Conservation (phyloP, 2,888 invertebrate species). For the Tinea semifulvella region DNA sequence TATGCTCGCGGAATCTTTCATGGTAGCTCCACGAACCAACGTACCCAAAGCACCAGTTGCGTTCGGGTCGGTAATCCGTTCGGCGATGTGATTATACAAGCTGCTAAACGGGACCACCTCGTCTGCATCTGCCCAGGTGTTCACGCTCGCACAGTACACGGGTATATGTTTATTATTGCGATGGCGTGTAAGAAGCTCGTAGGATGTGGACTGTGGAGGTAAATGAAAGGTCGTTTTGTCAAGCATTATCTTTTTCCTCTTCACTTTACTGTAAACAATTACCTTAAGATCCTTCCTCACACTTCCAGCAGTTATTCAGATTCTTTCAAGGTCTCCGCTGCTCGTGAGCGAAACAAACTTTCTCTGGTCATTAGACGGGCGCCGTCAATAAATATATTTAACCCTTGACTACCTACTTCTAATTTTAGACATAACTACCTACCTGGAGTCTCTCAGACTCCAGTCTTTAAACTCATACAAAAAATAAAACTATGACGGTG, state of each 20-base stretch:
- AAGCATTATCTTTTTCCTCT: no score
- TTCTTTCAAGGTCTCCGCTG: no score
- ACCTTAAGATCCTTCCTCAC: no score
- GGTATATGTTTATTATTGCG: conserved; percentile 13
- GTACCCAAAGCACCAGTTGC: conserved; percentile 15
- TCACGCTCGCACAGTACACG: conserved; percentile 14
- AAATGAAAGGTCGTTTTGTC: no score
- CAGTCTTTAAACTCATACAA: no score
- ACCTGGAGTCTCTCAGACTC: neutral
- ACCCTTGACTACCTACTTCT: conserved; percentile 5
- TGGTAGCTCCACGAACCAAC: conserved; percentile 14
- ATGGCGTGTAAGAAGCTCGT: conserved; percentile 6
- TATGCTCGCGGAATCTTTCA: conserved; percentile 16
- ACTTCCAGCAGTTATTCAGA: no score
- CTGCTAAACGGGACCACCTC: conserved; percentile 12
- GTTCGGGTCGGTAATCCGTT: conserved; percentile 14
- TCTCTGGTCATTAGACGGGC: no score
- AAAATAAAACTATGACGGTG: neutral
- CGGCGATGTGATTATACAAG: conserved; percentile 14
- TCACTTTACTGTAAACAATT: no score
- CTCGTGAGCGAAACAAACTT: no score
- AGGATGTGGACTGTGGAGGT: no score
- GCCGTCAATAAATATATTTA: no score
- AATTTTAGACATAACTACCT: neutral
- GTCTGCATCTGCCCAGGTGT: neutral